phyloP scores from a whole-genome alignment of 2,888 invertebrate species.

The Bhutanitis thaidina region DNA sequence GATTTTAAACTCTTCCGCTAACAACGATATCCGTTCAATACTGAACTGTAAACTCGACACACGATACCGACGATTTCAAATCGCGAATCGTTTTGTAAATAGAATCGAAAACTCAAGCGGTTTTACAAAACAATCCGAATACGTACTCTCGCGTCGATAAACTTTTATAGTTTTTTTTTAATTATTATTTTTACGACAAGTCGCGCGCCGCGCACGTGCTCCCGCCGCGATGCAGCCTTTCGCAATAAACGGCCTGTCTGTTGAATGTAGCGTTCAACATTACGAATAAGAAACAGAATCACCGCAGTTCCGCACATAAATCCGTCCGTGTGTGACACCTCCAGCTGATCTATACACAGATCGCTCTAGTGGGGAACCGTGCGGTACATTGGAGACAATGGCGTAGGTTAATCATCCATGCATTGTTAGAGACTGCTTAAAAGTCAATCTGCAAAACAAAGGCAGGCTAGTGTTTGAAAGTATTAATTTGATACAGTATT shows the following conservation, averaged over 20 bases:
- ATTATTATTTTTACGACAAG: constrained; percentile 32
- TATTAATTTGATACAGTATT: background rate
- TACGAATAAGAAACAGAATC: constrained; percentile 22
- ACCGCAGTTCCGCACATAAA: constrained; percentile 8
- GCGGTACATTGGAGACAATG: constrained; percentile 21
- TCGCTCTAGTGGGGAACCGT: constrained; percentile 6
- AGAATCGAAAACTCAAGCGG: constrained; percentile 32
- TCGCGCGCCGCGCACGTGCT: constrained; percentile 50
- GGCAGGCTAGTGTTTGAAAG: background rate
- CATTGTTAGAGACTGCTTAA: constrained; percentile 19
- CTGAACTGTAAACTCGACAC: constrained; percentile 23
- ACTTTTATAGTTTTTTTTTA: constrained; percentile 30
- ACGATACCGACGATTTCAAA: constrained; percentile 6
- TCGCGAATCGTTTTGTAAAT: constrained; percentile 17
- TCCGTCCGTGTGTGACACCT: constrained; percentile 8
- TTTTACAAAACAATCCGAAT: constrained; percentile 32
- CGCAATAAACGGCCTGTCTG: constrained; percentile 40
- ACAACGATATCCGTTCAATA: constrained; percentile 37
- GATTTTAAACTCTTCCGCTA: constrained; percentile 38
- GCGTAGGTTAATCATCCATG: constrained; percentile 16
- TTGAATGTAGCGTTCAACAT: constrained; percentile 3
- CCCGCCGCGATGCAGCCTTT: constrained; percentile 52
- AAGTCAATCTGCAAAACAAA: constrained; percentile 9
- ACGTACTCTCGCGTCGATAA: constrained; percentile 25
- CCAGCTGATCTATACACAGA: constrained; percentile 3